Evolutionary conservation across 2,113 vertebrate genomes (phyloP).

Genomic region (Hystrix brachyura): DNA sequence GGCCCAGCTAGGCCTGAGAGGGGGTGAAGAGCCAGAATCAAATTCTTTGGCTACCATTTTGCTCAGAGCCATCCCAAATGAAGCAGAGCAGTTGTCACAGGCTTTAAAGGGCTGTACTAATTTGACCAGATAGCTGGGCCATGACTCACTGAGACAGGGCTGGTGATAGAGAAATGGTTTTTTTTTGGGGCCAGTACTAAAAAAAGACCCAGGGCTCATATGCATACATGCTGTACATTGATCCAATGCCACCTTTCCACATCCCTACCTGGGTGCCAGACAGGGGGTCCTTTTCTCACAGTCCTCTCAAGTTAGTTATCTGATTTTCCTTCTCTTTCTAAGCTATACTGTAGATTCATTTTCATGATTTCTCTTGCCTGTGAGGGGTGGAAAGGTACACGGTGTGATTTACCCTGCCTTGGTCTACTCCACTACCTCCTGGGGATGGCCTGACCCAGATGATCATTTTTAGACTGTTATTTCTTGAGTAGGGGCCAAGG

Average conservation of each 20-base stretch:
- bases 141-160: constrained; percentile 73
- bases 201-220: constrained; percentile 66
- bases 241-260: constrained; percentile 25
- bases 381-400: constrained; percentile 47
- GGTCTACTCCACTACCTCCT: constrained; percentile 63
- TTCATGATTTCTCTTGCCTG: constrained; percentile 45
- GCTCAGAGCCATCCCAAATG: constrained; percentile 60
- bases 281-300: background rate
- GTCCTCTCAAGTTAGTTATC: background rate
- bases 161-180: constrained; percentile 54
- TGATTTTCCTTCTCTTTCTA: constrained; percentile 10
- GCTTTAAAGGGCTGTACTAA: constrained; percentile 65
- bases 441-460: constrained; percentile 73
- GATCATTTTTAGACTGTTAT: constrained; percentile 82
- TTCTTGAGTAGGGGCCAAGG: constrained; percentile 68
- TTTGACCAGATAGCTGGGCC: constrained; percentile 68
- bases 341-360: constrained; percentile 19
- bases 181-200: constrained; percentile 42
- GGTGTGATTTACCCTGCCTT: constrained; percentile 57
- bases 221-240: constrained; percentile 65
- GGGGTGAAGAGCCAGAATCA: constrained; percentile 34
- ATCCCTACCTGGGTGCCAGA: background rate
- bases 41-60: constrained; percentile 75
- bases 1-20: background rate
- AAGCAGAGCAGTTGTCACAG: constrained; percentile 63